Conservation (phyloP, 2,888 invertebrate genomes). For the Aphidoletes aphidimyza region DNA sequence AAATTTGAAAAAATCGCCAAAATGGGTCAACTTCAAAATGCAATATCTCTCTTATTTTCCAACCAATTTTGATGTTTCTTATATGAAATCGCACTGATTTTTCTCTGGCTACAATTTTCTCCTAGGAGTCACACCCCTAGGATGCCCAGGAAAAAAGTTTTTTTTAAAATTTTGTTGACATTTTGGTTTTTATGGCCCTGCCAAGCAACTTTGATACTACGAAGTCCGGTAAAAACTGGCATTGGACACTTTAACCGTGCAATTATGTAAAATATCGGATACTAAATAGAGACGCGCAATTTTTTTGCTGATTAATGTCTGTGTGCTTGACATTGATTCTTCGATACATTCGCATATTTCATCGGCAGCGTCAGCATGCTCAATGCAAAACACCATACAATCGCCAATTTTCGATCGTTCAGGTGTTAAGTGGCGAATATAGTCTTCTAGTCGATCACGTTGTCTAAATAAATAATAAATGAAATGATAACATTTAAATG, state of each 20-base stretch:
- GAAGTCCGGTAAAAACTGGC: conserved; percentile 92
- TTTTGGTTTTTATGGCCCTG: no score
- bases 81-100: no score
- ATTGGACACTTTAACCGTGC: conserved; percentile 94
- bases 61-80: conserved; percentile 37
- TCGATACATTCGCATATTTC: conserved; percentile 93
- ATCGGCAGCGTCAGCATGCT: conserved; percentile 96
- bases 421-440: conserved; percentile 86
- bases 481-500: conserved; percentile 56
- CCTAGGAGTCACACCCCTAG: no score
- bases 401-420: conserved; percentile 87
- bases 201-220: conserved; percentile 70
- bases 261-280: conserved; percentile 97
- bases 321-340: conserved; percentile 82
- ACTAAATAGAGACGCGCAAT: conserved; percentile 93
- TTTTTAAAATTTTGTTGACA: no score
- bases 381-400: conserved; percentile 98
- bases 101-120: no score
- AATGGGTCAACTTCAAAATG: no score
- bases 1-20: no score
- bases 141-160: no score
- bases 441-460: conserved; percentile 90
- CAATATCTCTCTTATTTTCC: no score
- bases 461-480: conserved; percentile 71
- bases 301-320: conserved; percentile 86